Evolutionary conservation across 2,888 invertebrate species (phyloP).

Genomic region (Andrena bucephala): DNA sequence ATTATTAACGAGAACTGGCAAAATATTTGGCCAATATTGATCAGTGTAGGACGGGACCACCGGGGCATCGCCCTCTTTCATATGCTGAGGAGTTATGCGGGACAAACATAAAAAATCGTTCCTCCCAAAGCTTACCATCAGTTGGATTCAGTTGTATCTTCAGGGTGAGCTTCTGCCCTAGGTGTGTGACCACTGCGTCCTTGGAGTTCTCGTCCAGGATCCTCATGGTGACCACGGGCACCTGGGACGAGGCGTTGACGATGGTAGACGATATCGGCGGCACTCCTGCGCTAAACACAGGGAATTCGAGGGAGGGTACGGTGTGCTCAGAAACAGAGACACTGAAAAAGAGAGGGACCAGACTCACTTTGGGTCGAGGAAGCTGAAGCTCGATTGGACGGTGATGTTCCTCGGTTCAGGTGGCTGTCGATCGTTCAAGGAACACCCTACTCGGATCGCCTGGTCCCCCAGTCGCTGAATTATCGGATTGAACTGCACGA

Average conservation of each 20-base stretch:
- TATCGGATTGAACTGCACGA: slow-evolving; percentile 93
- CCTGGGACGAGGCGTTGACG: slow-evolving; percentile 85
- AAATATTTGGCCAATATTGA: too few relatives aligned
- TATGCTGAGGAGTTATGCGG: too few relatives aligned
- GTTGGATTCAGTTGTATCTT: slow-evolving; percentile 87
- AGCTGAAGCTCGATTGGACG: slow-evolving; percentile 87
- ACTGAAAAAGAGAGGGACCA: slow-evolving; percentile 22
- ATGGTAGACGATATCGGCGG: slow-evolving; percentile 85
- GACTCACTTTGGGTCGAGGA: slow-evolving; percentile 85
- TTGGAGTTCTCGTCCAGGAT: slow-evolving; percentile 87
- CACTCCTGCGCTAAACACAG: slow-evolving; percentile 78
- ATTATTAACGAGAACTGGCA: too few relatives aligned
- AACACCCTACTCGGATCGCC: slow-evolving; percentile 92
- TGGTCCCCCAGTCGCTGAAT: slow-evolving; percentile 95
- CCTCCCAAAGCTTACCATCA: slow-evolving; percentile 82
- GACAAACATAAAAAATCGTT: too few relatives aligned
- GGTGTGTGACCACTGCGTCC: slow-evolving; percentile 88
- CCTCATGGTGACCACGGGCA: slow-evolving; percentile 86
- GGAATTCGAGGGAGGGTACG: slow-evolving; percentile 10
- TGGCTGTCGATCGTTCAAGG: slow-evolving; percentile 86
- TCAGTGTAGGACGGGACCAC: too few relatives aligned
- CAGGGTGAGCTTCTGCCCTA: slow-evolving; percentile 89
- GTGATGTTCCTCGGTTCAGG: slow-evolving; percentile 86
- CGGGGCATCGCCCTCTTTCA: too few relatives aligned
- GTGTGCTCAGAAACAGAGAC: neutral